These are phyloP conservation scores for Agrypnia vestita DNA, from an alignment of 1,140 invertebrate species.

Conservation along the genomic window DNA sequence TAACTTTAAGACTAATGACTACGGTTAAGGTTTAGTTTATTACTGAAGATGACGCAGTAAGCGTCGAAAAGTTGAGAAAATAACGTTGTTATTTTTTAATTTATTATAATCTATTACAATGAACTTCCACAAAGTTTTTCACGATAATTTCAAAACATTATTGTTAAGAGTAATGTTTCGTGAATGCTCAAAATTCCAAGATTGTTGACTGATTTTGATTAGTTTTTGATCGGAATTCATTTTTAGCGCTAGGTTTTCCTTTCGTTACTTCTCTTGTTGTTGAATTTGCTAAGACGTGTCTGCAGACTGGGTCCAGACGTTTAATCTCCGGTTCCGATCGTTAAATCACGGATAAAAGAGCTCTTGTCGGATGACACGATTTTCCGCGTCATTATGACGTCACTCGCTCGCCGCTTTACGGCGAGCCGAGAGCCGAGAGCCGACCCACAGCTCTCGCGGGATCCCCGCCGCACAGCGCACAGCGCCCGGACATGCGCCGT, in stretches of 20 bases:
- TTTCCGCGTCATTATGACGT: constrained; percentile 34
- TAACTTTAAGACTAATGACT: too few species aligned
- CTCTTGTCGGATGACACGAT: constrained; percentile 20
- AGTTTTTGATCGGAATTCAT: too few species aligned
- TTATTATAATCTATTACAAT: too few species aligned
- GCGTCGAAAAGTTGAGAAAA: too few species aligned
- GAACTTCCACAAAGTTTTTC: too few species aligned
- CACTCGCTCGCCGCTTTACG: neutral
- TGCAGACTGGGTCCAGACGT: constrained; percentile 23
- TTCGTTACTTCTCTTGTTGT: neutral
- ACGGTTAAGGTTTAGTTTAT: too few species aligned
- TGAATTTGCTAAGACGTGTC: neutral
- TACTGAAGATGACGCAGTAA: too few species aligned
- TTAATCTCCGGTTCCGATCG: constrained; percentile 28
- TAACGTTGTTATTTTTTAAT: too few species aligned
- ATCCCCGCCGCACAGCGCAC: neutral
- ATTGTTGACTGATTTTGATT: too few species aligned
- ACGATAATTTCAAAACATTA: too few species aligned
- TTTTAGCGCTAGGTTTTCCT: neutral
- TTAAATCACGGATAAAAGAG: constrained; percentile 39
- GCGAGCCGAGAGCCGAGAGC: neutral
- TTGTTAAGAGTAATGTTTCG: too few species aligned
- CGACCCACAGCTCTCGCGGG: neutral
- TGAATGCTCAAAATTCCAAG: too few species aligned
- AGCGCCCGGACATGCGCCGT: neutral